Base-by-base conservation (phyloP, 1,140 invertebrate genomes). In the Zaprionus kolodkinae region DNA sequence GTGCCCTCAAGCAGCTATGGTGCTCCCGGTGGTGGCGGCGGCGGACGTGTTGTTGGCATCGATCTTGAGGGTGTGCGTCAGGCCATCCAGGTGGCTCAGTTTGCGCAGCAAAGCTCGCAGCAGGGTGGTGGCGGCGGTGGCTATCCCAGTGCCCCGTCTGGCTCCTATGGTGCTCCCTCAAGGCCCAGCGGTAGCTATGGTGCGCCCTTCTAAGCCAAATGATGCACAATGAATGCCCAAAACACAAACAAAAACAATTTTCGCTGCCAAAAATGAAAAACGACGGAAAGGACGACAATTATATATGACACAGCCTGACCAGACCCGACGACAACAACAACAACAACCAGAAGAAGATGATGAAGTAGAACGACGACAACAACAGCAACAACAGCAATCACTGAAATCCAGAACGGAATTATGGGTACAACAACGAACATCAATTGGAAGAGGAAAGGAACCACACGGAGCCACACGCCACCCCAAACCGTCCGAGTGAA, bases 31-130 rank as follows among this genome's bases (percentile, higher is more conserved):
- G 94, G 94, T 86, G 94, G 94, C n/a, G 94, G 94, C 70, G 91
- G 93, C 17, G 93, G 94, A 38, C 94, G 94, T 76, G 94, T 95
- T 45, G 95, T 95, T 40, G 95, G 94, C 62, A 94, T 95, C 71
- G 94, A 95, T 80, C 93, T 95, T 13, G 95, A 95, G 84, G 94
- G 94, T 60, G 93, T 95, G 27, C 94, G 95, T 72, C 95, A 95
- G 81, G 95, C 94, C 56, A 94, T 95, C 81, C 95, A 95, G 91
- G 94, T 95, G 21, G 95, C 95, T 30, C 94, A 95, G 87, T 95
- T 94, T 92, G 93, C 94, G 77, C 94, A 95, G 78, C 93, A 73
- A 93, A 94, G 82, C 93, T 77, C 82, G 83, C 81, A 84, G 55
- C 84, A 87, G 12, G 92, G 92, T 52, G 91, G 92, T 36, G 91